A percentile compares a stretch with the other conserved stretches of the same genome.
phyloP scores from a whole-genome alignment of 2,797 vertebrate species.

The Poliocrania exsul region DNA sequence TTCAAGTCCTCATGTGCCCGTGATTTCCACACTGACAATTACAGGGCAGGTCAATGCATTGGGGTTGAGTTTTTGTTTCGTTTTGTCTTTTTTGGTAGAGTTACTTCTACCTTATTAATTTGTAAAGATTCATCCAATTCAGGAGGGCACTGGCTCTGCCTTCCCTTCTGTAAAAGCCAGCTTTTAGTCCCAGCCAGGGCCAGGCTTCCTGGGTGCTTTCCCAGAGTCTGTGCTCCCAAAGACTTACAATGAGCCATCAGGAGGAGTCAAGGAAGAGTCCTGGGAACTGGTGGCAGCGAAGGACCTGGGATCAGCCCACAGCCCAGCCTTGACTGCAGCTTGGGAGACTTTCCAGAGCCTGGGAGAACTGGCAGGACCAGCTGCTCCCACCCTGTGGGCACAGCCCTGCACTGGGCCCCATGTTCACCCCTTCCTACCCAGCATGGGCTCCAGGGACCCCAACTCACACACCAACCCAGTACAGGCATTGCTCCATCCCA shows the following conservation, averaged over 20 bases:
- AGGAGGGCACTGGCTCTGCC: neutral
- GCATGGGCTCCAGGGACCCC: neutral
- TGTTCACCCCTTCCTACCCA: neutral
- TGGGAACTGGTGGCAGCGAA: neutral
- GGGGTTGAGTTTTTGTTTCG: neutral
- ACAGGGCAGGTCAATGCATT: neutral
- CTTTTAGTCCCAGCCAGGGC: neutral
- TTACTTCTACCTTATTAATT: neutral
- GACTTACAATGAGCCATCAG: neutral
- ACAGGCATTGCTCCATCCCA: neutral
- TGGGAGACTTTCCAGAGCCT: neutral
- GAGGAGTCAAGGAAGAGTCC: neutral
- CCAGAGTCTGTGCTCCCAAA: neutral
- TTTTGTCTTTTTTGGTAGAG: neutral
- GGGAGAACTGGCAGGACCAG: slow-evolving; percentile 36
- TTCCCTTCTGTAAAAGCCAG: neutral
- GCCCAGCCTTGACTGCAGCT: neutral
- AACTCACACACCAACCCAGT: neutral
- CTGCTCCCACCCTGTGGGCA: neutral
- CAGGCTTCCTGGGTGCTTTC: neutral
- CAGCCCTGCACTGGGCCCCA: neutral
- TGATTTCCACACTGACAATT: neutral
- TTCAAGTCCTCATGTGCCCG: neutral
- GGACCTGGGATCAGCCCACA: neutral
- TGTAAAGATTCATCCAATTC: neutral